phyloP scores from a whole-genome alignment of 2,113 vertebrate genomes.

The Carassius carassius region DNA sequence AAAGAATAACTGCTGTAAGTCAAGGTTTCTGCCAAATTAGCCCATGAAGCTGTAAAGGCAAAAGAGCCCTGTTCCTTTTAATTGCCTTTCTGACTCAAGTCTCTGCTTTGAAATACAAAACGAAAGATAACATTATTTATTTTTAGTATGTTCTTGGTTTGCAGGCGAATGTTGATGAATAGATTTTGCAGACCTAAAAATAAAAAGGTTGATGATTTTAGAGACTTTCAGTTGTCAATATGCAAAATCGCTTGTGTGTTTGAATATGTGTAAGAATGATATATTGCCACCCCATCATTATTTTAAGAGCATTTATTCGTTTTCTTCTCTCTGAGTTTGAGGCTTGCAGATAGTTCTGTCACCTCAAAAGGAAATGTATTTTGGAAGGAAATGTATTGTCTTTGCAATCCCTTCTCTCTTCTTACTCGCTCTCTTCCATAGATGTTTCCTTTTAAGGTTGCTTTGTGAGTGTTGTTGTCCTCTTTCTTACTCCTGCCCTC shows the following conservation, averaged over 20 bases:
- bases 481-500: no score
- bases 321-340: neutral
- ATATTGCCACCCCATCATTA: neutral
- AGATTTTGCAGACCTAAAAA: neutral
- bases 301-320: neutral
- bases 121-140: neutral
- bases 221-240: neutral
- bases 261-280: neutral
- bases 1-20: slow-evolving; percentile 16
- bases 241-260: neutral
- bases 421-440: no score
- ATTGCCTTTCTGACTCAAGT: slow-evolving; percentile 22
- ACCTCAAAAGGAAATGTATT: neutral
- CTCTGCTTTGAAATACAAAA: neutral
- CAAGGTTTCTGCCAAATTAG: slow-evolving; percentile 21
- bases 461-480: no score
- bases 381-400: no score
- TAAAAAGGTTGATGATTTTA: slow-evolving; percentile 4
- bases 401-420: no score
- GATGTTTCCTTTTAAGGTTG: no score
- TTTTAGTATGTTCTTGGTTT: slow-evolving; percentile 22
- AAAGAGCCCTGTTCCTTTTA: neutral
- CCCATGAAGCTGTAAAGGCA: slow-evolving; percentile 5
- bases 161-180: slow-evolving; percentile 12
- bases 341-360: neutral